These are phyloP conservation scores for Ommatoiulus sabulosus DNA, from an alignment of 2,888 invertebrate genomes.

Conservation along the genomic window DNA sequence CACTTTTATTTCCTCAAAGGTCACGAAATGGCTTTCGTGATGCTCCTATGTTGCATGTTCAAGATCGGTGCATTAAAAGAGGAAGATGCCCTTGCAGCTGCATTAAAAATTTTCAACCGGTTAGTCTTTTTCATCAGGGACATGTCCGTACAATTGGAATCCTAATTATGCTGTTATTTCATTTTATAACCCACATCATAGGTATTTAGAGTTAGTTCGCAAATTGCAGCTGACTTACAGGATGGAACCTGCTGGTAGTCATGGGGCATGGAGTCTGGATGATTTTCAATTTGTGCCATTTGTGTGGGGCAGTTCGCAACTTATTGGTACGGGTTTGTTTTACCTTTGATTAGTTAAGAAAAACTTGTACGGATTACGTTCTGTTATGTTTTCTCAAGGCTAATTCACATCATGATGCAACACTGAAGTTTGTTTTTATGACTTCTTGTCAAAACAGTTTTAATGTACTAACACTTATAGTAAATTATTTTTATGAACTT, in stretches of 20 bases:
- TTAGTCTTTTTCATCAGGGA: conserved; percentile 64
- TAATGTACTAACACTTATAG: too few relatives aligned
- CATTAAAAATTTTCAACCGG: conserved; percentile 80
- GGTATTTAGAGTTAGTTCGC: conserved; percentile 86
- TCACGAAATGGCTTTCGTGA: conserved; percentile 95
- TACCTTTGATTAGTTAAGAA: not conserved
- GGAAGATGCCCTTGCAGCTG: conserved; percentile 83
- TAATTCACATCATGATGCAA: too few relatives aligned
- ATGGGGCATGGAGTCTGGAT: conserved; percentile 99
- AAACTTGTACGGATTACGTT: too few relatives aligned
- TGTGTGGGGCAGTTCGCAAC: conserved; percentile 98
- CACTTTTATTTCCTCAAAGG: conserved; percentile 69
- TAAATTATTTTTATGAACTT: too few relatives aligned
- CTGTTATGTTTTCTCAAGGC: too few relatives aligned
- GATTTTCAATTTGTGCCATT: conserved; percentile 99
- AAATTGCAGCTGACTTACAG: conserved; percentile 89
- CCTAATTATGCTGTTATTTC: too few relatives aligned
- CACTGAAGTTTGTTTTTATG: too few relatives aligned
- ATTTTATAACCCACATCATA: conserved; percentile 65
- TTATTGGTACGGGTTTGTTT: conserved; percentile 77
- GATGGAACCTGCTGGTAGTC: conserved; percentile 99
- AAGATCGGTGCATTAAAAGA: conserved; percentile 83
- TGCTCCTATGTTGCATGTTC: conserved; percentile 93
- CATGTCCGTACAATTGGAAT: too few relatives aligned
- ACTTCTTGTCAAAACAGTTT: too few relatives aligned